These are phyloP conservation scores for Corythaeola cristata DNA, from an alignment of 2,113 vertebrate species.

Conservation along the genomic window DNA sequence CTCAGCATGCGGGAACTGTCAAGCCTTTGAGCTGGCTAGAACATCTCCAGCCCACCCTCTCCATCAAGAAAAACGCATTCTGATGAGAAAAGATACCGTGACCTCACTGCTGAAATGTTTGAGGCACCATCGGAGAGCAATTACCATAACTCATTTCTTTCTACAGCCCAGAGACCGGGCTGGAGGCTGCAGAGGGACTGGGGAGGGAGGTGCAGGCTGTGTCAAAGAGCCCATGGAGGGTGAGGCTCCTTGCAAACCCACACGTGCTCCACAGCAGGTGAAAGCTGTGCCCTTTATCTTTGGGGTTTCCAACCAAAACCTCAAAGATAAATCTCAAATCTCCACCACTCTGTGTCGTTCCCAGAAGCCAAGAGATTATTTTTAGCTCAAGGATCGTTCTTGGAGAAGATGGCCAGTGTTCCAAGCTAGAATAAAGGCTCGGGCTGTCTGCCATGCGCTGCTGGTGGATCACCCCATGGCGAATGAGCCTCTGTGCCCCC, in stretches of 20 bases:
- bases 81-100: background rate
- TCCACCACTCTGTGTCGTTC: background rate
- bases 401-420: background rate
- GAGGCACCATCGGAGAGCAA: background rate
- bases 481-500: background rate
- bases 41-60: background rate
- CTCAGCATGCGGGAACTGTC: background rate
- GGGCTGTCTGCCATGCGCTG: background rate
- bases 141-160: background rate
- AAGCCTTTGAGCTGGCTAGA: background rate
- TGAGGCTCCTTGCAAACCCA: background rate
- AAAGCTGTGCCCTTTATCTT: background rate
- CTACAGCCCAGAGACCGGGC: background rate
- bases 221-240: background rate
- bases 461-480: fast-evolving
- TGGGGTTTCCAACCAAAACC: background rate
- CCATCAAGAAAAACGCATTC: background rate
- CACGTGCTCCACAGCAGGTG: background rate
- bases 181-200: fast-evolving
- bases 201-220: background rate
- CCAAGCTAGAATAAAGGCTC: background rate
- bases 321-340: background rate
- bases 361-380: background rate
- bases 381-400: background rate
- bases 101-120: background rate